Evolutionary conservation across 2,888 invertebrate genomes (phyloP), one percentile per base, ranked within the genome.

Genomic region (Lasioglossum figueresi): DNA sequence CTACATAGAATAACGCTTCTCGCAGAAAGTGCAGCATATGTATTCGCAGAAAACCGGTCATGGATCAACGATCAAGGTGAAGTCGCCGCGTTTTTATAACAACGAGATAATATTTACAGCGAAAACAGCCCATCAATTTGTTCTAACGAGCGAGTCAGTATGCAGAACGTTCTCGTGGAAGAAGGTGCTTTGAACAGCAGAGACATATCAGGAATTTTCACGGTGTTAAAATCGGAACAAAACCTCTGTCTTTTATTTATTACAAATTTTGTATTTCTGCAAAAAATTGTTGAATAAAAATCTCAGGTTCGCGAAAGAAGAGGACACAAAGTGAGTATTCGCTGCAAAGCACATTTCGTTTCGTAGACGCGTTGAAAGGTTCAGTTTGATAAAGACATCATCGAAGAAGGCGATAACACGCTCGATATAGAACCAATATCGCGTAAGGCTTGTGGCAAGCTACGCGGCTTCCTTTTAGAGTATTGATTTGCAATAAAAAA

Each of bases 11-110:
- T 83, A 85, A 79, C 68, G 68, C 79, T 63, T 78, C 74, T 79
- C 43, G 31, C 12, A 1, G 16, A 56, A 37, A 75, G 66, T 14
- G 56, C 23, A 68, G 0, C 70, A 77, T 66, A 14, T n/a, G 80
- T 40, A 40, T 68, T 12, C 2, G 52, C n/a, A 16, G 19, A 59
- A 31, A 82, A 73, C 76, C 80, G 43, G 34, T 79, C 27, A 34
- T 2, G 76, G 76, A 76, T 66, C 79, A 81, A 66, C 68, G 85
- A 84, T 89, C 88, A 88, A 90, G 88, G 88, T 82, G 71, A 85
- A 75, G 43, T 79, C 77, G 34, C 80, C 77, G 37, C 8, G 79
- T n/a, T 73, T 72, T 45, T 43, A 72, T 14, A 52, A 45, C 27
- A 6, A 1, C 8, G 19, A 40, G n/a, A 63, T 81, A 79, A 74